Evolutionary conservation across 1,140 invertebrate genomes (phyloP).

Genomic region (Tetraneura akinire): DNA sequence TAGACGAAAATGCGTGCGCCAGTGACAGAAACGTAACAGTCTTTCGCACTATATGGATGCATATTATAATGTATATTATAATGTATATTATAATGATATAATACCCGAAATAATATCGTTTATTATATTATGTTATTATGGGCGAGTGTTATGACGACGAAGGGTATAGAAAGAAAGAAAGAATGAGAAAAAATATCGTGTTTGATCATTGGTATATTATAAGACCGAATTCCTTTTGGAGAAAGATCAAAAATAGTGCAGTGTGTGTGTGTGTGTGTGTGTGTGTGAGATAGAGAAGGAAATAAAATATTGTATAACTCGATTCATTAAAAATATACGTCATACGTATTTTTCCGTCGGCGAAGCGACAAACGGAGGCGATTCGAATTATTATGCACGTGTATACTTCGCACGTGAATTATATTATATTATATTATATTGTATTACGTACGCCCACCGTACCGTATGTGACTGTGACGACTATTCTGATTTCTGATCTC

Average conservation of each 20-base stretch:
- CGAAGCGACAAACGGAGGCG: neutral
- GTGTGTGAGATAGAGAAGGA: constrained; percentile 7
- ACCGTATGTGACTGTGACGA: neutral
- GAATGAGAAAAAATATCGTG: too few relatives aligned
- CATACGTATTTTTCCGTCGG: neutral
- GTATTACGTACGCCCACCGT: neutral
- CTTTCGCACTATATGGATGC: neutral
- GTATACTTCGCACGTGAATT: neutral
- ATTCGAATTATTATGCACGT: constrained; percentile 1
- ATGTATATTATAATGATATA: too few relatives aligned
- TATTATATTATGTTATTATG: neutral
- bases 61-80: too few relatives aligned
- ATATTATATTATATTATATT: neutral
- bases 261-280: too few relatives aligned
- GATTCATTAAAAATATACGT: constrained; percentile 25
- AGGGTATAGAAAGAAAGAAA: constrained; percentile 30
- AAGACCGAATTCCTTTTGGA: constrained; percentile 33
- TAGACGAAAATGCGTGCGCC: constrained; percentile 32
- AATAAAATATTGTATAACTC: constrained; percentile 35
- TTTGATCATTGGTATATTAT: constrained; percentile 11
- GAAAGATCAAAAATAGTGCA: neutral
- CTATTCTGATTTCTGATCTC: neutral
- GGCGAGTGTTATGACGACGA: neutral
- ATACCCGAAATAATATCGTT: neutral
- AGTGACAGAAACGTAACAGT: constrained; percentile 42